Evolutionary conservation across 2,888 invertebrate species (phyloP), one percentile per base, ranked within the genome.

Genomic region (Byasa hedistus): DNA sequence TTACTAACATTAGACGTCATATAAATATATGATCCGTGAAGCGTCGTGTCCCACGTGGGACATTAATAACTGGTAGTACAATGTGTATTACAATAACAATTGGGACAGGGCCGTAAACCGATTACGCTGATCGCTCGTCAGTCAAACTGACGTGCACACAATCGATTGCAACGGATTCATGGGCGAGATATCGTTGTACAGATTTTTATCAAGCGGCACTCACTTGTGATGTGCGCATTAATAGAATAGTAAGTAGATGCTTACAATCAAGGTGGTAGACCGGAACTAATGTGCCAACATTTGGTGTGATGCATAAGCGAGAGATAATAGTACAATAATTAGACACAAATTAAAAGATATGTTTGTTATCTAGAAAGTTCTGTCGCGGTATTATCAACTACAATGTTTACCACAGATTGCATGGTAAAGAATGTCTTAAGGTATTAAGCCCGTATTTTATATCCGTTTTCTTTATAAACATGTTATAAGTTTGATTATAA

Each of bases 21-120:
- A 78, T 79, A 81, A 80, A 83, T 79, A 83, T 79, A 85, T 84
- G 82, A 80, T 73, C 79, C 77, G 78, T 82, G 80, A 83, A 83
- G 78, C 73, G 76, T 75, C 68, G 70, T 72, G 73, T 79, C 77
- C 81, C 78, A 69, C 71, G 75, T 73, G 79, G 73, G 83, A 87
- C 86, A 83, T 85, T 89, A 88, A 89, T 89, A 87, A 82, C 85
- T 83, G 76, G 83, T 86, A 85, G 82, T 85, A 86, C 85, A 87
- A 84, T 82, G 80, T 73, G 77, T 72, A 83, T 87, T 86, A 87
- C 79, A 88, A 86, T 87, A 82, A 88, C 87, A 88, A 86, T 87
- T 80, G 83, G 76, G 75, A 79, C 85, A 84, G 86, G 87, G 84
- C 79, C 76, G 80, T 89, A 89, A 90, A 87, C 87, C 89, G 90